Evolutionary conservation across 2,797 vertebrate species (phyloP).

Genomic region (Squalus acanthias): DNA sequence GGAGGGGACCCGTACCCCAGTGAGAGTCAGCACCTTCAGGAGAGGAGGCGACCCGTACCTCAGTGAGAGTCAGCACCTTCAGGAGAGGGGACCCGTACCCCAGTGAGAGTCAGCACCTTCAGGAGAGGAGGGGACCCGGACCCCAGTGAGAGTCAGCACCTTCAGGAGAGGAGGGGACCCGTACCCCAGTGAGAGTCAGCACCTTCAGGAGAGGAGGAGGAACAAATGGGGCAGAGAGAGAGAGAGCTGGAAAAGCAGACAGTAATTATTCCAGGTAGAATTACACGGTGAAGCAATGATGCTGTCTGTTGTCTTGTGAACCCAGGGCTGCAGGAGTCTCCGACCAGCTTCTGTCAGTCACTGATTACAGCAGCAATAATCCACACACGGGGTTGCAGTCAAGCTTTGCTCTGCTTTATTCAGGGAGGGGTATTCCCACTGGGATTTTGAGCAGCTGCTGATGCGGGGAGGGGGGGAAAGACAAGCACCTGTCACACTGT

Average conservation of each 20-base stretch:
- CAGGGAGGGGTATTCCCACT: neutral
- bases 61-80: too few relatives aligned
- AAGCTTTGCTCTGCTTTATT: neutral
- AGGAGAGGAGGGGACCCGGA: too few relatives aligned
- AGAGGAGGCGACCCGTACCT: too few relatives aligned
- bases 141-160: too few relatives aligned
- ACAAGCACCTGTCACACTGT: neutral
- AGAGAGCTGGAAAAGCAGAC: neutral
- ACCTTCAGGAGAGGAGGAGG: too few relatives aligned
- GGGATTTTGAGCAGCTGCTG: neutral
- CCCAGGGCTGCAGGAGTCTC: neutral
- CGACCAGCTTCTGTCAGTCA: neutral
- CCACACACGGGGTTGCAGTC: neutral
- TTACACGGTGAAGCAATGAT: neutral
- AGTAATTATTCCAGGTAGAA: neutral
- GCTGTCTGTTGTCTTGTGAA: neutral
- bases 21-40: too few relatives aligned
- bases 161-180: too few relatives aligned
- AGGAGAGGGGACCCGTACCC: too few relatives aligned
- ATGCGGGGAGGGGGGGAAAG: neutral
- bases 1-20: too few relatives aligned
- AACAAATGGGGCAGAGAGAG: neutral
- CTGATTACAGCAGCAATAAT: neutral
- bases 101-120: too few relatives aligned
- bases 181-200: too few relatives aligned